Base-by-base conservation (phyloP, 2,113 vertebrate genomes). In the Aramus guarauna region DNA sequence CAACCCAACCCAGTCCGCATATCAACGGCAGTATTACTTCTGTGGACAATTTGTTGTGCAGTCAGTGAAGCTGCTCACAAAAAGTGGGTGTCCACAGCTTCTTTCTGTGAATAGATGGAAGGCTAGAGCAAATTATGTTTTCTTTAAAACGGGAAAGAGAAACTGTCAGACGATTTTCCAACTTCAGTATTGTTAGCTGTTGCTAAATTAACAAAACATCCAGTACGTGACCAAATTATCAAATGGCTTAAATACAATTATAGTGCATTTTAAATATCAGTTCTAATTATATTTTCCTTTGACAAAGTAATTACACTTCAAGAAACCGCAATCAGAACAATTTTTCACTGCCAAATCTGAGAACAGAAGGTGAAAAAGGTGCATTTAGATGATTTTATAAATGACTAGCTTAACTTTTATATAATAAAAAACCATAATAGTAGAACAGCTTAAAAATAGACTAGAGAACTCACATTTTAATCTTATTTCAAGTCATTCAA, bases 251-350 rank as follows among this genome's bases (percentile, higher is more conserved):
- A 97, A 96, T 97, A 98, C 96, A 98, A 97, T 97, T 97, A 97
- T 60, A 92, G 89, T 88, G 86, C 95, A 95, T 97, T 98, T 97
- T 97, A 97, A 98, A 97, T 98, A 98, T 97, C 97, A 97, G 92
- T 96, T 98, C 97, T 98, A 98, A 98, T 98, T 98, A 98, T 97
- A 98, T 98, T 98, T 98, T 96, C 85, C 96, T 97, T 98, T 97
- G 97, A 98, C 97, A 98, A 98, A 98, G 96, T 98, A 98, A 98
- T 98, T 98, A 96, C 96, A 96, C 97, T 97, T 97, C 95, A 95
- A 97, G 97, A 97, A 98, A 96, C 85, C 13, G 22, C 96, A 97
- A 98, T 98, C 96, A 81, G 97, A 96, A 96, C 97, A 96, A 94
- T 96, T 98, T 98, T 98, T 97, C 93, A 92, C 94, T 98, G 97